Conservation (phyloP, 1,140 invertebrate genomes). For the Trichonephila clavata region DNA sequence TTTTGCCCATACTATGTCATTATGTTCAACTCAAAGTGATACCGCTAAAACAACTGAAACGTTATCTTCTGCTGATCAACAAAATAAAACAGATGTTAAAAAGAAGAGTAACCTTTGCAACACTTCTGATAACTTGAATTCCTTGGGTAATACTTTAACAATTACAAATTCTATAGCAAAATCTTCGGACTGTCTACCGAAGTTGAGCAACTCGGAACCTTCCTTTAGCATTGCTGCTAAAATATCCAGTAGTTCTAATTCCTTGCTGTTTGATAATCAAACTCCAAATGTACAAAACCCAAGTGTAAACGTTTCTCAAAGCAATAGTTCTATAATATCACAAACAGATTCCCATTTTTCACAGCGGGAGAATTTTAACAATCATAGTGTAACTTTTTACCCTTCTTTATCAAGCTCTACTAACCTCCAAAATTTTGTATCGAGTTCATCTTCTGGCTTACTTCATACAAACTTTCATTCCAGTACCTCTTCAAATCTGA, state of each 20-base stretch:
- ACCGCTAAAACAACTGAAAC: conserved; percentile 54
- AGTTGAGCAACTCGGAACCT: conserved; percentile 42
- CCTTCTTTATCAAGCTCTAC: conserved; percentile 42
- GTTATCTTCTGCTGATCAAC: conserved; percentile 51
- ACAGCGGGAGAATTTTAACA: not conserved
- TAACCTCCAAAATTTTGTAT: conserved; percentile 59
- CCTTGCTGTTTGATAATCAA: conserved; percentile 43
- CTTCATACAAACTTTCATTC: conserved; percentile 48
- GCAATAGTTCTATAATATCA: not conserved
- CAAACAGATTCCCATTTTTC: conserved; percentile 30
- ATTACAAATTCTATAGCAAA: conserved; percentile 27
- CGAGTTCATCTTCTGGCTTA: conserved; percentile 7
- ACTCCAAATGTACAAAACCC: not conserved
- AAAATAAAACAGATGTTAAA: conserved; percentile 46
- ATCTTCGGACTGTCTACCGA: conserved; percentile 43
- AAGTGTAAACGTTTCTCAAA: conserved; percentile 18
- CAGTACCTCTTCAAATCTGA: conserved; percentile 36
- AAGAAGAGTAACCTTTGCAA: conserved; percentile 33
- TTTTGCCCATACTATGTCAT: conserved; percentile 64
- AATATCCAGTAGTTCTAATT: conserved; percentile 20
- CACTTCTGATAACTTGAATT: not conserved
- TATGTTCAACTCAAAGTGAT: conserved; percentile 70
- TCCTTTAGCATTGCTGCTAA: conserved; percentile 48
- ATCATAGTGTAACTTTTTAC: conserved; percentile 57
- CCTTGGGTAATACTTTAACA: conserved; percentile 23